Evolutionary conservation across 2,888 invertebrate species (phyloP), one percentile per base, ranked within the genome.

Genomic region (Gasteruption jaculator): DNA sequence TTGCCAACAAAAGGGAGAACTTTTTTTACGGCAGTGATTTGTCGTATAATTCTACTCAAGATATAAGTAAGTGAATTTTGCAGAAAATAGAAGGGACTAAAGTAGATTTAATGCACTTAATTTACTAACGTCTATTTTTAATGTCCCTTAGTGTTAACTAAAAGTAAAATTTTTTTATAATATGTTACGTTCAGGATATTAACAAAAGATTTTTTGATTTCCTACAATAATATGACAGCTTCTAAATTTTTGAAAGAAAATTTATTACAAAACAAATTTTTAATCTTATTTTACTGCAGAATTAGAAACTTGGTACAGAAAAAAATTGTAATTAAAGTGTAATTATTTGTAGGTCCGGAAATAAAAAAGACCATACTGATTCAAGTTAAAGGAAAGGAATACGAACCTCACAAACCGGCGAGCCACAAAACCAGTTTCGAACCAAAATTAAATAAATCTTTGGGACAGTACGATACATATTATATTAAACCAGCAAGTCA

Each of bases 361-460:
- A 12, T 33, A 11, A 48, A 50, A 15, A 44, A 42, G 16, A 16
- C 43, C 27, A 43, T 54, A 29, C 19, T 57, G 6, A 40, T 30
- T 7, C 26, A 55, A 25, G 43, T 41, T 0, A 50, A 46, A 19
- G 58, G 56, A 37, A 53, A 49, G 38, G 52, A 56, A 36, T 65
- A 58, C 37, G 52, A 61, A 44, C 57, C 61, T 2, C 56, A 63
- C 43, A 65, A 65, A 37, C 65, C 65, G 5, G 65, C 64, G 11
- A 63, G 59, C 46, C 65, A 65, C 34, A 58, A 57, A 45, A 64
- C 57, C 1, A 53, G 56, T 37, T 41, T 64, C 1, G 57, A 63
- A 34, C 59, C 57, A 4, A 62, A 52, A 40, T 42, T 26, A 8
- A 51, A 35, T 24, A 61, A 54, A 41, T 63, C 56, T n/a, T 38